Evolutionary conservation across 2,113 vertebrate species (phyloP), one percentile per base, ranked within the genome.

Genomic region (Mohoua ochrocephala): DNA sequence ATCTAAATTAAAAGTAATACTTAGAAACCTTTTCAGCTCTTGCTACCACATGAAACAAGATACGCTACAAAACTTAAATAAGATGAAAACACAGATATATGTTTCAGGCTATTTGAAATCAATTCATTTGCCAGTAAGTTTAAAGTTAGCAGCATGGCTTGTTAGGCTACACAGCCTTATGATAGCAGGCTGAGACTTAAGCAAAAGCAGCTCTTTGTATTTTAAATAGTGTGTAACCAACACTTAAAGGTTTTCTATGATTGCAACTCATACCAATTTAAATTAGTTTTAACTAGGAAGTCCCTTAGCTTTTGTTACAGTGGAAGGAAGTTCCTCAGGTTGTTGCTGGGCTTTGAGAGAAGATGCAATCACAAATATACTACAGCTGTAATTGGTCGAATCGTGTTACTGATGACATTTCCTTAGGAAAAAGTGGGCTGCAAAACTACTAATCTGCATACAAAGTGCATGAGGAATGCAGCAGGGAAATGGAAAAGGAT

Each of bases 401-500:
- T 74, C 35, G n/a, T 2, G 2, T 47, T 56, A 47, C 7, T 45
- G 21, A 30, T 47, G 37, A 39, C 7, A 64, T 39, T 90, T 87
- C 31, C 42, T 21, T 12, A 22, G 30, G 12, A 60, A 92, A 84
- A 89, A 49, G 3, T 18, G 60, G 47, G 52, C 49, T 64, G 18
- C 23, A 44, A 74, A 89, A 37, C 21, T 59, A 26, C 39, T 41
- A 20, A 26, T 65, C 57, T 57, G 7, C 4, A 3, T 22, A 41
- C 18, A 4, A 60, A 56, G 23, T 42, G 30, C 33, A 28, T 37
- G 33, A 68, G 23, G 26, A 42, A 61, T 78, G 50, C 37, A 37
- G 35, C 4, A 33, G 3, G 8, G 22, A 68, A 91, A 24, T 44
- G 6, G 21, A 52, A 94, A 97, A 95, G 91, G 97, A 98, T 97